Evolutionary conservation across 1,140 invertebrate genomes (phyloP).

Genomic region (Cardiocondyla obscurior): DNA sequence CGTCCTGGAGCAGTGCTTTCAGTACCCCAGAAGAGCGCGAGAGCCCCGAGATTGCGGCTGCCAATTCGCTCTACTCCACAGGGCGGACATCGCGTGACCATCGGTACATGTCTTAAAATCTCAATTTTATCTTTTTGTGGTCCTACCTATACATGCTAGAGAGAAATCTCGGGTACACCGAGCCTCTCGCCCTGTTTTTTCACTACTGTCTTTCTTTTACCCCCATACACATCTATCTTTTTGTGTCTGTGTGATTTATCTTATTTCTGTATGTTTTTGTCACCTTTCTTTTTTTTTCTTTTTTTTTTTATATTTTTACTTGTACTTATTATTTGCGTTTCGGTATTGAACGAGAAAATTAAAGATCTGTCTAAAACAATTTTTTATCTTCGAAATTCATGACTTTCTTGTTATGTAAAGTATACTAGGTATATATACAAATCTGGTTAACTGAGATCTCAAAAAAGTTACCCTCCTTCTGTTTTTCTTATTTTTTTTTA

Average conservation of each 20-base stretch:
- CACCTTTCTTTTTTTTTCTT: too few relatives aligned
- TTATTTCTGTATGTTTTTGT: slow-evolving; percentile 24
- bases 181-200: slow-evolving; percentile 38
- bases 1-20: slow-evolving; percentile 93
- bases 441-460: neutral
- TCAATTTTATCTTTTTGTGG: slow-evolving; percentile 64
- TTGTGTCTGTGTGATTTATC: neutral
- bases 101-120: slow-evolving; percentile 76
- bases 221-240: neutral
- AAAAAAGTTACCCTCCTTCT: neutral
- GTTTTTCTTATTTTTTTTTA: neutral
- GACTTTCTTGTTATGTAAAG: neutral
- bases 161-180: slow-evolving; percentile 47
- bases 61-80: slow-evolving; percentile 93
- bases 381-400: neutral
- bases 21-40: slow-evolving; percentile 89
- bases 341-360: neutral
- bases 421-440: too few relatives aligned
- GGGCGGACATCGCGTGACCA: slow-evolving; percentile 88
- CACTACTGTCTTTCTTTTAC: slow-evolving; percentile 3
- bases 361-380: neutral
- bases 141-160: slow-evolving; percentile 48
- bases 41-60: slow-evolving; percentile 93
- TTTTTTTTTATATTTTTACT: slow-evolving; percentile 24
- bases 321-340: slow-evolving; percentile 27